phyloP scores from a whole-genome alignment of 2,113 vertebrate species.

The Bagarius yarrelli region DNA sequence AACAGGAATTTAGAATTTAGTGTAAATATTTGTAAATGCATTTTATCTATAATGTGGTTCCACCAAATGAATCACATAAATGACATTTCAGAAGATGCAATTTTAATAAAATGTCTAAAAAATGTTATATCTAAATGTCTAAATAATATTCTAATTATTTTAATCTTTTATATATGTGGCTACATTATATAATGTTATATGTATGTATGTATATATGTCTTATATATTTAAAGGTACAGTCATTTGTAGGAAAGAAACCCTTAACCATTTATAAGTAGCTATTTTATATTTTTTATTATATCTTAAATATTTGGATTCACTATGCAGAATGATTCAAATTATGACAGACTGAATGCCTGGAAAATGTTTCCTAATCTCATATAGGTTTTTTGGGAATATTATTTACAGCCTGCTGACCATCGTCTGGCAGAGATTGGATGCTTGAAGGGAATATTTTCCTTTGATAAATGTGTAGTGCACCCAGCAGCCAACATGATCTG shows the following conservation, averaged over 20 bases:
- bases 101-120: too few relatives aligned
- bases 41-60: too few relatives aligned
- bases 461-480: conserved; percentile 15
- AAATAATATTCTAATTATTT: too few relatives aligned
- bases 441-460: not conserved
- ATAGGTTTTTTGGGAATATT: conserved; percentile 1
- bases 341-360: not conserved
- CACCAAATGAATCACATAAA: too few relatives aligned
- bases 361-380: conserved; percentile 16
- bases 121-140: too few relatives aligned
- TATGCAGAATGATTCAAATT: not conserved
- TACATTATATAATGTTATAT: too few relatives aligned
- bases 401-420: conserved; percentile 33
- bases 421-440: conserved; percentile 24
- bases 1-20: too few relatives aligned
- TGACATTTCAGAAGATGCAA: too few relatives aligned
- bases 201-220: too few relatives aligned
- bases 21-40: too few relatives aligned
- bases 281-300: not conserved
- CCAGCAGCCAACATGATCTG: conserved; percentile 16
- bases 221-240: too few relatives aligned
- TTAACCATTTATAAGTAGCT: not conserved
- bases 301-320: not conserved
- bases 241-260: not conserved
- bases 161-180: too few relatives aligned